A percentile compares a stretch with the other conserved stretches of the same genome.
Conservation (phyloP, 2,113 vertebrate species). For the Illadopsis cleaveri region DNA sequence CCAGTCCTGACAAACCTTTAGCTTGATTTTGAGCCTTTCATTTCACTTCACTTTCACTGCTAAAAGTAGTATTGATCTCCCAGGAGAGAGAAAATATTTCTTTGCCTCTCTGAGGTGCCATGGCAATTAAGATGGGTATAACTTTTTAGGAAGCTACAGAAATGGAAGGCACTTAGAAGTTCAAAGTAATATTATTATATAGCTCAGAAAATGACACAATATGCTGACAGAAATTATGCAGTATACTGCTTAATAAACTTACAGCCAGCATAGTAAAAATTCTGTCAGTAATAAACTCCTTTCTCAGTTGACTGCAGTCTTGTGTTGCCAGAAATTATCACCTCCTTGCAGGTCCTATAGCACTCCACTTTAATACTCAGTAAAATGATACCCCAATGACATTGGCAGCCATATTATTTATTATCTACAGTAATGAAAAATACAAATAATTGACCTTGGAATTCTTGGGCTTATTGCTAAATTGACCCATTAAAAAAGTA, state of each 20-base stretch:
- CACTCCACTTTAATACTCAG: neutral
- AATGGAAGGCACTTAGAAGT: conserved; percentile 37
- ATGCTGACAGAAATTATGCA: conserved; percentile 51
- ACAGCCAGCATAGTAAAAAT: conserved; percentile 40
- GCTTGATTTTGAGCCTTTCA: neutral
- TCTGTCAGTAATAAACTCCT: conserved; percentile 42
- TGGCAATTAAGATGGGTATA: conserved; percentile 14
- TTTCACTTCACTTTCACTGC: neutral
- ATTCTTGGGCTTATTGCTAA: neutral
- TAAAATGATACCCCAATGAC: neutral
- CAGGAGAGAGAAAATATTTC: neutral
- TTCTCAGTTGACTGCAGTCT: conserved; percentile 33
- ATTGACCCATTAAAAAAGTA: neutral
- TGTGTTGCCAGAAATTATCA: conserved; percentile 19
- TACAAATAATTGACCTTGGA: conserved; percentile 8
- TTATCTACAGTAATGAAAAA: conserved; percentile 8
- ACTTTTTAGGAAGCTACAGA: conserved; percentile 38
- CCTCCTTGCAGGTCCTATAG: neutral
- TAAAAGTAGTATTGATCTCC: neutral
- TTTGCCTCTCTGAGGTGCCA: neutral
- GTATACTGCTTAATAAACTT: conserved; percentile 63
- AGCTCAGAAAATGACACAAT: conserved; percentile 59
- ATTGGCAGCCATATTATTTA: conserved; percentile 1
- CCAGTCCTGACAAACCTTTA: neutral
- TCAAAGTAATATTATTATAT: conserved; percentile 67